Base-by-base conservation (phyloP, 1,140 invertebrate genomes). In the Phortica variegata region DNA sequence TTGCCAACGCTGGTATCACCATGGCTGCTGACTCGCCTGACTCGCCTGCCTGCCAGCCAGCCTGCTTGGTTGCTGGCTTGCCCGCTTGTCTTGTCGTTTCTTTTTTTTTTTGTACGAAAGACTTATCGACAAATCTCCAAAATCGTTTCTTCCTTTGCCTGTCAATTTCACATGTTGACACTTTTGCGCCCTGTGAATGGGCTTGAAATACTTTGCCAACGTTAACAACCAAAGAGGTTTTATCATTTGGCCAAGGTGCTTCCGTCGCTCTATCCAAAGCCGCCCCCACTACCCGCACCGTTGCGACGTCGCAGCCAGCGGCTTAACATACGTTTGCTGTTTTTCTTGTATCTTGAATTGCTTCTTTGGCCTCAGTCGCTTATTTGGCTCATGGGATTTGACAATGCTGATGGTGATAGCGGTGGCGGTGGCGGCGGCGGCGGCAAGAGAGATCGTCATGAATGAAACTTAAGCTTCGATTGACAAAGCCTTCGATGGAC, bases 81-180 rank as follows among this genome's bases (percentile, higher is more conserved):
- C n/a, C n/a, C n/a, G n/a, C n/a, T n/a, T n/a, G n/a, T n/a, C n/a
- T n/a, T n/a, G n/a, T n/a, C n/a, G 3, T 10, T 36, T 38, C 36
- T 16, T 17, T 44, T 54, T 49, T 54, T 47, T 39, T 47, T 59
- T 65, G 54, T 65, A 58, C 58, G 63, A 54, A 52, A 60, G 60
- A 68, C 65, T 68, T 68, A 68, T 68, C 63, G 63, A 68, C 65
- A 68, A 68, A 68, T 68, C 63, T 68, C 63, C 63, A 68, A 68
- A 68, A 69, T 68, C 65, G 63, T 68, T 66, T 54, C 59, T 53
- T 54, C 60, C 63, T 54, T 51, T 45, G 52, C 45, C 54, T 68
- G 63, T 68, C 63, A 68, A 68, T 66, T 68, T 68, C 52, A 60
- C 63, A 53, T 59, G 63, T 61, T 68, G 63, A 62, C 63, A 68